A percentile compares a stretch with the other conserved stretches of the same genome.
Conservation (phyloP, 2,888 invertebrate species). For the Tuberolachnus salignus region DNA sequence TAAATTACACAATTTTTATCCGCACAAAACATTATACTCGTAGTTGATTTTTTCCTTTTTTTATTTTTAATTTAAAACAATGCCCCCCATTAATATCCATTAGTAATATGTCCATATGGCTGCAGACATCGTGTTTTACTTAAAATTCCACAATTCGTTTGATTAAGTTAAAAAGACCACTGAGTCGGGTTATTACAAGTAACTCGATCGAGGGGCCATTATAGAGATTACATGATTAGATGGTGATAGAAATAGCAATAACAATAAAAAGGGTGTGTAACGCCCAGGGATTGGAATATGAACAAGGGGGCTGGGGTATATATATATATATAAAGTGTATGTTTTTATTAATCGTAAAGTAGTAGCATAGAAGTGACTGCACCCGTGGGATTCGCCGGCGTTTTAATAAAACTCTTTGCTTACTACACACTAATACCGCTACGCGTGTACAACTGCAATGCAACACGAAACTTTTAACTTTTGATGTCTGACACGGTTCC, state of each 20-base stretch:
- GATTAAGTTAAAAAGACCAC: conserved; percentile 50
- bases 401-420: conserved; percentile 45
- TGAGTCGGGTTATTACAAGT: conserved; percentile 33
- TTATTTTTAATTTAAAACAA: no score
- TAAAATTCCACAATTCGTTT: conserved; percentile 50
- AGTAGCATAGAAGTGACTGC: conserved; percentile 33
- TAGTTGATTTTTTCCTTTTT: no score
- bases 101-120: no score
- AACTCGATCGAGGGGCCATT: conserved; percentile 50
- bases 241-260: conserved; percentile 48
- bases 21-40: no score
- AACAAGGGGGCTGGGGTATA: conserved; percentile 30
- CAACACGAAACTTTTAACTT: not conserved
- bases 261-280: conserved; percentile 49
- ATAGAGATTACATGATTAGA: conserved; percentile 54
- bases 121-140: no score
- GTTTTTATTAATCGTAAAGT: conserved; percentile 55
- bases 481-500: not conserved
- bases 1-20: no score
- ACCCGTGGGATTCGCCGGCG: conserved; percentile 47
- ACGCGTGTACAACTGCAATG: not conserved
- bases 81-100: no score
- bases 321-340: not conserved
- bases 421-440: not conserved
- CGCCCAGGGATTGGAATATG: conserved; percentile 30